Evolutionary conservation across 35 echinoderm and acorn worm genomes (phyloP), one percentile per base, ranked within the genome.

Genomic region (Anneissia japonica): DNA sequence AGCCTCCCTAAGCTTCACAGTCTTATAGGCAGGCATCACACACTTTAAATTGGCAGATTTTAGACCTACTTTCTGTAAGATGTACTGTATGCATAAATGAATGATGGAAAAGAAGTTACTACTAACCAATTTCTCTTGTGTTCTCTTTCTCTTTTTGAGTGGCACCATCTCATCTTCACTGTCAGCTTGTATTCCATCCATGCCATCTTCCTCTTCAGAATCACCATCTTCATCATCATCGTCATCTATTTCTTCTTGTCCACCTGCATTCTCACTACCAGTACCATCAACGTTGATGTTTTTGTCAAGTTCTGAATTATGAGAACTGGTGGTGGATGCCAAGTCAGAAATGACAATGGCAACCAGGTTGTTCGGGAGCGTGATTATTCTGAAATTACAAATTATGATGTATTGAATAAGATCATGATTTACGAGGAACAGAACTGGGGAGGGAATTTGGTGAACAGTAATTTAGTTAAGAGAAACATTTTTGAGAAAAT

Each of bases 71-170:
- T n/a, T n/a, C n/a, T n/a, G n/a, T n/a, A n/a, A n/a, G n/a, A n/a
- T n/a, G n/a, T n/a, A n/a, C n/a, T n/a, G n/a, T n/a, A n/a, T n/a
- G n/a, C n/a, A n/a, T 33, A 30, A 34, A 33, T 81, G 13, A 9
- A n/a, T 10, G 74, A 81, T 9, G n/a, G 12, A 12, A 12, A 16
- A 32, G 38, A 12, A 80, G 31, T 30, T 31, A 28, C 39, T 19
- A 64, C 36, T 46, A 79, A 91, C 90, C 84, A 92, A 38, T 46
- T 88, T 92, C 30, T 72, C 26, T 80, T 83, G 72, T 30, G 83
- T 74, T 32, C 41, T 29, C 7, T 39, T 72, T 30, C 32, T 4
- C 40, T 81, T 92, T 37, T 84, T 88, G 38, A n/a, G 51, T 77
- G 32, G 17, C 79, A 34, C 79, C 86, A 78, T 72, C 32, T 82